These are phyloP conservation scores for Zonitis immaculata DNA, from an alignment of 2,888 invertebrate genomes.

Conservation along the genomic window DNA sequence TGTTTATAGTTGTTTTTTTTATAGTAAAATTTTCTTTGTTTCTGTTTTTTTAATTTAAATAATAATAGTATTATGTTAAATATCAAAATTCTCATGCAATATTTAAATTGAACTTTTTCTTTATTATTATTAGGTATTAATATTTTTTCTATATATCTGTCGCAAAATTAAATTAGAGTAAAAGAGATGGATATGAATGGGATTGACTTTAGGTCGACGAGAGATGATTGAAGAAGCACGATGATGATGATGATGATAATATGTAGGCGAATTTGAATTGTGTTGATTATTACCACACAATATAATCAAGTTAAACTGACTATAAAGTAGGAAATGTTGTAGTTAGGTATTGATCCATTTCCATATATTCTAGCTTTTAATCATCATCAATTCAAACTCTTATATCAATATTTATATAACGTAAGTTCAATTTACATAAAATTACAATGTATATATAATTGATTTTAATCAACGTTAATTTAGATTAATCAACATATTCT, in stretches of 20 bases:
- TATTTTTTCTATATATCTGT: neutral
- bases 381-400: neutral
- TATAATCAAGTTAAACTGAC: neutral
- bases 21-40: neutral
- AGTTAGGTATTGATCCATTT: neutral
- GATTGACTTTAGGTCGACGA: neutral
- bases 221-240: neutral
- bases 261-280: neutral
- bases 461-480: neutral
- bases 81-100: conserved; percentile 8
- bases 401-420: neutral
- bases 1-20: conserved; percentile 6
- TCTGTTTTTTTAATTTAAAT: neutral
- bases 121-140: neutral
- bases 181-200: neutral
- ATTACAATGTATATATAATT: neutral
- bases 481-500: too few relatives aligned
- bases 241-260: neutral
- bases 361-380: neutral
- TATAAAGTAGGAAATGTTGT: neutral
- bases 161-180: neutral
- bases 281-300: neutral
- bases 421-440: neutral
- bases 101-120: conserved; percentile 13
- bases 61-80: neutral